phyloP scores from a whole-genome alignment of 2,113 vertebrate species.

The Cryptotis parvus region DNA sequence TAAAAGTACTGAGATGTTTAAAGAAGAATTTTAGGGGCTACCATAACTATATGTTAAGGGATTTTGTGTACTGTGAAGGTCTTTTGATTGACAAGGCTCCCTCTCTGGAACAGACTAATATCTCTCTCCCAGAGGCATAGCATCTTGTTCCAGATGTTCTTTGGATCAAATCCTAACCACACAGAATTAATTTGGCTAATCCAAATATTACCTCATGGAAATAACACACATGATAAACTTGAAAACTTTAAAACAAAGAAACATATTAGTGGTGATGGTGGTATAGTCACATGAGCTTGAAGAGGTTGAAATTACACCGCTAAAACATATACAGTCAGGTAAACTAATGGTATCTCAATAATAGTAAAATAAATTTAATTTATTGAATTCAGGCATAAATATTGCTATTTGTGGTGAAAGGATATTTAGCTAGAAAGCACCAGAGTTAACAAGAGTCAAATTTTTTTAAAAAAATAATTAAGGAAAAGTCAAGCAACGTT shows the following conservation, averaged over 20 bases:
- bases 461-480: background rate
- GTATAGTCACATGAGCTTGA: no score
- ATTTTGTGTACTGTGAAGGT: background rate
- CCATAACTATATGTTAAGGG: background rate
- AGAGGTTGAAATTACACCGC: no score
- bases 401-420: background rate
- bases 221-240: background rate
- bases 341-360: no score
- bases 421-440: background rate
- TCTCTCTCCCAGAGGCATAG: background rate
- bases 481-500: conserved; percentile 26
- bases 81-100: no score
- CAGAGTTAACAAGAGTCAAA: background rate
- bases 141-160: background rate
- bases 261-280: no score
- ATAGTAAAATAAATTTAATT: background rate
- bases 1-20: background rate
- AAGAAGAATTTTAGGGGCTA: background rate
- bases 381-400: background rate
- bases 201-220: background rate
- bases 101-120: no score
- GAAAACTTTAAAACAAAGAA: conserved; percentile 38
- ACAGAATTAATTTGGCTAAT: background rate
- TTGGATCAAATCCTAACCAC: background rate
- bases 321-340: no score